Evolutionary conservation across 2,113 vertebrate species (phyloP).

Genomic region (Sorex araneus): DNA sequence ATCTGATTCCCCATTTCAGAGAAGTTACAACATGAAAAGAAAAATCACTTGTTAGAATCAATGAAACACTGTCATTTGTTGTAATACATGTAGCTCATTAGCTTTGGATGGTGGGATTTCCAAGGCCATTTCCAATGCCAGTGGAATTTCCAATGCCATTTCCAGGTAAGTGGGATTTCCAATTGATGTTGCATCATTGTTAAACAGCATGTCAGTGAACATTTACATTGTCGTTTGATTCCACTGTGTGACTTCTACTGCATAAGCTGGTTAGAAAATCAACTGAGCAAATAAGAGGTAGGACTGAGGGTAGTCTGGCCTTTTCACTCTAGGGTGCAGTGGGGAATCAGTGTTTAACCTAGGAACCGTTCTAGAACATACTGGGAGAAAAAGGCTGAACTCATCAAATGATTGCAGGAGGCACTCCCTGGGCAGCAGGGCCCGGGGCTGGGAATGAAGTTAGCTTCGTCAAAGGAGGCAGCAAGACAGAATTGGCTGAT

Average conservation of each 20-base stretch:
- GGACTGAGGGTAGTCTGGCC: not conserved
- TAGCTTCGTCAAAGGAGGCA: not conserved
- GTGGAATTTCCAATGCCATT: not conserved
- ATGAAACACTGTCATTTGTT: not conserved
- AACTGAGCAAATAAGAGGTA: slow-evolving; percentile 22
- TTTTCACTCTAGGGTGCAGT: not conserved
- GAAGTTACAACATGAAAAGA: not conserved
- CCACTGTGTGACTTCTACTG: slow-evolving; percentile 22
- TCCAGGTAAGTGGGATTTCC: not conserved
- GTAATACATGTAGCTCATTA: too few species aligned
- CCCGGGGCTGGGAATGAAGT: not conserved
- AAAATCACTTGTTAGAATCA: not conserved
- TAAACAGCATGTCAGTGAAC: not conserved
- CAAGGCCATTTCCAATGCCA: too few species aligned
- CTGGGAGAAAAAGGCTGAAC: slow-evolving; percentile 10
- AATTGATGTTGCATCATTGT: not conserved
- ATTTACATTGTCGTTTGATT: slow-evolving; percentile 20
- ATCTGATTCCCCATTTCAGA: slow-evolving; percentile 31
- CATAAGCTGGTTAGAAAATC: not conserved
- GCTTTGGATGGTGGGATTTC: too few species aligned
- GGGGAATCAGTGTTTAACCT: not conserved
- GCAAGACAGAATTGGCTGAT: not conserved
- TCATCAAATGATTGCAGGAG: not conserved
- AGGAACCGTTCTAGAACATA: slow-evolving; percentile 14
- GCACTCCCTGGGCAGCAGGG: not conserved